Conservation (phyloP, 2,797 vertebrate genomes). For the Myripristis murdjan region DNA sequence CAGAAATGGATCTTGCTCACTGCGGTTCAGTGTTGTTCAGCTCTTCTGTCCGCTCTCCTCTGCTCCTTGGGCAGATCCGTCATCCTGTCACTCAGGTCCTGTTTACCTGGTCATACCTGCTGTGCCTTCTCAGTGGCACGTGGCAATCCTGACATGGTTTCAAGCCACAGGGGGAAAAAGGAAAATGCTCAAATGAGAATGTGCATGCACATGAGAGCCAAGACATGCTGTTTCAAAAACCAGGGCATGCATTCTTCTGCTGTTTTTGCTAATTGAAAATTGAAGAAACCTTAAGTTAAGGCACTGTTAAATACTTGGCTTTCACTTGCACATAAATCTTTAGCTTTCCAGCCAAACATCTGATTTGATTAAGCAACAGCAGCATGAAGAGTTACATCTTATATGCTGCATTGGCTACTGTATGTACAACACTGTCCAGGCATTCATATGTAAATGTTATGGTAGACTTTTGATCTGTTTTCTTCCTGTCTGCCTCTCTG, state of each 20-base stretch:
- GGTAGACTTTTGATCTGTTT: slow-evolving; percentile 5
- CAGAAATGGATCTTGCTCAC: slow-evolving; percentile 27
- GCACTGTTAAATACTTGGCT: too few species aligned
- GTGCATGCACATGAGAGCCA: slow-evolving; percentile 3
- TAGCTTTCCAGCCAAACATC: neutral
- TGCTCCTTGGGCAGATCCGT: too few species aligned
- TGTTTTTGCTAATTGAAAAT: slow-evolving; percentile 47
- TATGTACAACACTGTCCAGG: neutral
- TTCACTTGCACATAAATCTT: too few species aligned
- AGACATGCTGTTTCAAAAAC: slow-evolving; percentile 44
- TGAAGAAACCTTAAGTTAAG: neutral
- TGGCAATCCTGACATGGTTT: neutral
- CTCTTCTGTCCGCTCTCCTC: neutral
- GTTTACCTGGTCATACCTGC: slow-evolving; percentile 25
- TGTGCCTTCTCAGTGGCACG: slow-evolving; percentile 3
- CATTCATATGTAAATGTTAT: neutral
- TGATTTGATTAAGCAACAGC: neutral
- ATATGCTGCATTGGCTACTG: neutral
- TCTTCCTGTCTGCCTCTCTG: slow-evolving; percentile 40
- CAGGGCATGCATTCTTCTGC: slow-evolving; percentile 13
- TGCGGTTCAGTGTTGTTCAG: slow-evolving; percentile 21
- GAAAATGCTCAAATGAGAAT: slow-evolving; percentile 11
- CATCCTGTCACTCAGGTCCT: too few species aligned
- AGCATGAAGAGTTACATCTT: neutral
- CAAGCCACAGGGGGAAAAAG: neutral